A percentile compares a stretch with the other conserved stretches of the same genome.
Evolutionary conservation across 2,113 vertebrate species (phyloP).

Genomic region (Eclectus roratus): DNA sequence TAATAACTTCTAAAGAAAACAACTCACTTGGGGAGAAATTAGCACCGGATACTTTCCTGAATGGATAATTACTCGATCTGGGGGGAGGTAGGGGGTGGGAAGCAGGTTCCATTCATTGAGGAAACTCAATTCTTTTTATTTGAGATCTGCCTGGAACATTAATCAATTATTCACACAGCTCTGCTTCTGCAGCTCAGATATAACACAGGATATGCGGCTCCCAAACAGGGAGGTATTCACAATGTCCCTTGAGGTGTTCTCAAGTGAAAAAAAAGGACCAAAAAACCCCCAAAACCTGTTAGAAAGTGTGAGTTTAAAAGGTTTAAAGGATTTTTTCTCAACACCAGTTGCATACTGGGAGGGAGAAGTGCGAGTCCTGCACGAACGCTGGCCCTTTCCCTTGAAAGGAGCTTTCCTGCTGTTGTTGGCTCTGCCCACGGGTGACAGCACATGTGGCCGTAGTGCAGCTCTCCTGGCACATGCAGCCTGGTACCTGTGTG

Average conservation of each 20-base stretch:
- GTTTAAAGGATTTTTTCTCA: background rate
- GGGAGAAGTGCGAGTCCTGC: background rate
- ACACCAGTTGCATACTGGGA: background rate
- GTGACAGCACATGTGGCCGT: accelerated
- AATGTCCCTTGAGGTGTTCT: background rate
- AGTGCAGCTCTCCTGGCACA: background rate
- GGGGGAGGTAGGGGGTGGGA: background rate
- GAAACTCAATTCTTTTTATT: background rate
- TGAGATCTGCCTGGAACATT: slow-evolving; percentile 7
- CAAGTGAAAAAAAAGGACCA: background rate
- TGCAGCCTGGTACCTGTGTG: background rate
- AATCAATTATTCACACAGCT: slow-evolving; percentile 1
- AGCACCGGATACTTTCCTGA: background rate
- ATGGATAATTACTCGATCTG: background rate
- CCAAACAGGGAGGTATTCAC: background rate
- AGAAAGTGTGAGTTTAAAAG: background rate
- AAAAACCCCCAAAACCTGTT: background rate
- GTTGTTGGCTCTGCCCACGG: background rate
- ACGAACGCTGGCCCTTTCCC: background rate
- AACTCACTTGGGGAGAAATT: background rate
- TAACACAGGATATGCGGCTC: background rate
- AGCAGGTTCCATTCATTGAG: background rate
- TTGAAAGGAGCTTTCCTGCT: background rate
- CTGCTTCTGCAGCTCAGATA: background rate
- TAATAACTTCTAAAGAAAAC: background rate